phyloP scores from a whole-genome alignment of 2,888 invertebrate genomes.

The Masnerella sp. region DNA sequence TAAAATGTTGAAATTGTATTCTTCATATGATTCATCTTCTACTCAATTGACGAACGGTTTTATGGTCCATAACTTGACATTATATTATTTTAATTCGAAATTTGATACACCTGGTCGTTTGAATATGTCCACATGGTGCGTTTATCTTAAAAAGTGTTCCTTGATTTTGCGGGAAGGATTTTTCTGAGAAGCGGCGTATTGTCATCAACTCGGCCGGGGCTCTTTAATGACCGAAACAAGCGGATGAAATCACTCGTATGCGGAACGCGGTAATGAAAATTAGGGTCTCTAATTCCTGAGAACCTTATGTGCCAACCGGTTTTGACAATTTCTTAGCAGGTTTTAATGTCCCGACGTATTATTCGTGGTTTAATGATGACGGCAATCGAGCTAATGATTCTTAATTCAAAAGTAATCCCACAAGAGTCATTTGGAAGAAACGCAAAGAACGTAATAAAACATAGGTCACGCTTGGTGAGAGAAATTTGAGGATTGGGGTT shows the following conservation, averaged over 20 bases:
- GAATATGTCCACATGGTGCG: conserved; percentile 13
- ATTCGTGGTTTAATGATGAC: conserved; percentile 25
- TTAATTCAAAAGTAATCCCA: conserved; percentile 26
- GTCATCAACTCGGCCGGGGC: conserved; percentile 35
- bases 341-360: conserved; percentile 33
- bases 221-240: conserved; percentile 57
- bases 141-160: conserved; percentile 22
- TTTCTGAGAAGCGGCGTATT: conserved; percentile 45
- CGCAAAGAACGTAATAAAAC: background rate
- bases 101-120: conserved; percentile 17
- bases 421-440: conserved; percentile 11
- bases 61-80: background rate
- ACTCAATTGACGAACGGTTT: conserved; percentile 17
- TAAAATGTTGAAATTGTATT: conserved; percentile 1
- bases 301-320: conserved; percentile 48
- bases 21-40: conserved; percentile 1
- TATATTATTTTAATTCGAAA: conserved; percentile 16
- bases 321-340: conserved; percentile 36
- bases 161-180: conserved; percentile 52
- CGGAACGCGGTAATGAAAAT: conserved; percentile 54
- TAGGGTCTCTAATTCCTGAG: conserved; percentile 48
- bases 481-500: too few species aligned
- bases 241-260: conserved; percentile 50
- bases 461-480: too few species aligned
- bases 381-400: conserved; percentile 16